phyloP scores from a whole-genome alignment of 2,797 vertebrate genomes.

The Epinephelus awoara region DNA sequence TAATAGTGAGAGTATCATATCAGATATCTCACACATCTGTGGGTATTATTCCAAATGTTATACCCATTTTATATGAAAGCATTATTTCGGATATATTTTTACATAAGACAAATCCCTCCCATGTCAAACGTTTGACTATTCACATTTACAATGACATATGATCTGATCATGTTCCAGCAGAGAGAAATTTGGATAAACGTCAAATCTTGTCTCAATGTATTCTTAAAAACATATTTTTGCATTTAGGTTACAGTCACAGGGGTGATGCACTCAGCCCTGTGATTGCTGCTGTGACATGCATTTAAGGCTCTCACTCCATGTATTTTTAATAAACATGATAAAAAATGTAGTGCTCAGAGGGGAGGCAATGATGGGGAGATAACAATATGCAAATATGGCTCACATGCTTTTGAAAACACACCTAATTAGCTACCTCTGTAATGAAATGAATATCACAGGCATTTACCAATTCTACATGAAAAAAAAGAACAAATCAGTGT shows the following conservation, averaged over 20 bases:
- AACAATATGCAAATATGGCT: slow-evolving; percentile 11
- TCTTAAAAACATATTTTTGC: not conserved
- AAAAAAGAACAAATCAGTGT: not conserved
- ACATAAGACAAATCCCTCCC: too few relatives aligned
- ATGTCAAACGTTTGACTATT: too few relatives aligned
- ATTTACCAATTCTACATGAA: slow-evolving; percentile 21
- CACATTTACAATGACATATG: too few relatives aligned
- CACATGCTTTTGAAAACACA: slow-evolving; percentile 15
- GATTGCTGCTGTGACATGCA: not conserved
- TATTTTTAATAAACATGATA: not conserved
- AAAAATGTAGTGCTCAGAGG: not conserved
- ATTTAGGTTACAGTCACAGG: not conserved
- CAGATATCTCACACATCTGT: too few relatives aligned
- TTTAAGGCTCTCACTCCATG: not conserved
- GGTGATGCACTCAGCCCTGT: not conserved
- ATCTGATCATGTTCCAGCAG: too few relatives aligned
- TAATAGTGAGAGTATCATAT: too few relatives aligned
- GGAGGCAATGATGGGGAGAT: not conserved
- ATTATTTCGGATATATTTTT: too few relatives aligned
- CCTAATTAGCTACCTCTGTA: slow-evolving; percentile 24
- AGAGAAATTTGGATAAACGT: too few relatives aligned
- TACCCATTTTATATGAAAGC: too few relatives aligned
- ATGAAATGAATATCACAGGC: slow-evolving; percentile 13
- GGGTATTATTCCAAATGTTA: too few relatives aligned
- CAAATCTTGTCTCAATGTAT: too few relatives aligned